A percentile compares a stretch with the other conserved stretches of the same genome.
phyloP scores from a whole-genome alignment of 2,797 vertebrate species.

The Sardinella longiceps region DNA sequence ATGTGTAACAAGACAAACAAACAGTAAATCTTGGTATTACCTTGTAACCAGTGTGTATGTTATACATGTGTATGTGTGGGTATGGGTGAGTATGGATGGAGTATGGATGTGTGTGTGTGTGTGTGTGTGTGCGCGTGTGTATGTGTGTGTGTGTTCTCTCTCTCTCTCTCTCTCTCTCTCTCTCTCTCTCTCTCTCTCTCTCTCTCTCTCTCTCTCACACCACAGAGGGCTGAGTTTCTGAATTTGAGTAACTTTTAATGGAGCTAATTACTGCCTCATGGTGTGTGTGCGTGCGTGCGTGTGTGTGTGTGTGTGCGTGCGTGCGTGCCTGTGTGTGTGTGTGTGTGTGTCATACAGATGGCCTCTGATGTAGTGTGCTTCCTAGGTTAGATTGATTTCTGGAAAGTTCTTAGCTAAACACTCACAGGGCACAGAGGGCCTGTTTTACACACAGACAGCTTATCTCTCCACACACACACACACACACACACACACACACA shows the following conservation, averaged over 20 bases:
- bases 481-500: neutral
- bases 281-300: too few relatives aligned
- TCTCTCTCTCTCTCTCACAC: constrained; percentile 60
- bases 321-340: constrained; percentile 48
- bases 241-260: constrained; percentile 68
- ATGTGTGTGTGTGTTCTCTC: too few relatives aligned
- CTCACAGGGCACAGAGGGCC: constrained; percentile 43
- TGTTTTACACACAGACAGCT: neutral
- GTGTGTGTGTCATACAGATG: neutral
- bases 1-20: too few relatives aligned
- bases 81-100: too few relatives aligned
- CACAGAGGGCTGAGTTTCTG: constrained; percentile 65
- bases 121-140: too few relatives aligned
- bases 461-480: neutral
- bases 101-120: too few relatives aligned
- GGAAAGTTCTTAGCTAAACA: constrained; percentile 53
- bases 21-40: too few relatives aligned
- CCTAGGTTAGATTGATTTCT: constrained; percentile 49
- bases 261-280: constrained; percentile 72
- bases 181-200: constrained; percentile 35
- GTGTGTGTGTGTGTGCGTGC: constrained; percentile 45
- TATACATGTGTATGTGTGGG: too few relatives aligned
- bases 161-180: too few relatives aligned
- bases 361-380: constrained; percentile 41
- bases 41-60: too few relatives aligned